Evolutionary conservation across 1,140 invertebrate genomes (phyloP), one percentile per base, ranked within the genome.

Genomic region (Ectropis grisescens): DNA sequence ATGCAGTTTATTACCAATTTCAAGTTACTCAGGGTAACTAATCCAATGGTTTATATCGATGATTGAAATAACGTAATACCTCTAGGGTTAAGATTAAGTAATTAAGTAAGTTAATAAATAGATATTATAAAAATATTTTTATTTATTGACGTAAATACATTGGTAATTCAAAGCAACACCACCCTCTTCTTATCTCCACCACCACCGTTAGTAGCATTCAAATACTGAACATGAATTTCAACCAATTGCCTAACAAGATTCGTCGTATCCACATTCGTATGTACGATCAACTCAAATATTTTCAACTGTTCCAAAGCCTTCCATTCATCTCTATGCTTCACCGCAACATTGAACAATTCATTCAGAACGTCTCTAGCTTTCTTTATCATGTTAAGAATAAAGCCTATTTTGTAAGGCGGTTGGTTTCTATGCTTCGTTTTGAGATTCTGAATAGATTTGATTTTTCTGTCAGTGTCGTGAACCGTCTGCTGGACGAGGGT

Each of bases 271-370:
- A 78, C 70, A 29, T 78, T 78, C 0, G 70, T 67, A 11, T 75
- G 68, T 1, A 78, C 61, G 5, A 78, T 66, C 6, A 70, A 31
- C 30, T 78, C 72, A 30, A 72, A 78, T n/a, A 74, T 58, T 23
- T 70, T 74, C 38, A 78, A 32, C 29, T 74, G 67, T 33, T 78
- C 67, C 19, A 74, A 24, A 2, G 70, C 66, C 31, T 65, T 70
- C 64, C 66, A 78, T 25, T 70, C 61, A 8, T 70, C 55, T 25
- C 55, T 64, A 24, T 78, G 70, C 11, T 68, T 70, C 9, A 75
- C 49, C 0, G 68, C 72, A 0, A 75, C 59, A 23, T 69, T 78
- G 23, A 75, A 78, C n/a, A 78, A 33, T 40, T 78, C 72, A 13
- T 56, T 72, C 22, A 75, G 27, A 9, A 72, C 51, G 23, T 71